A percentile compares a stretch with the other conserved stretches of the same genome.
phyloP scores from a whole-genome alignment of 2,888 invertebrate genomes.

The Lacanobia wlatinum region DNA sequence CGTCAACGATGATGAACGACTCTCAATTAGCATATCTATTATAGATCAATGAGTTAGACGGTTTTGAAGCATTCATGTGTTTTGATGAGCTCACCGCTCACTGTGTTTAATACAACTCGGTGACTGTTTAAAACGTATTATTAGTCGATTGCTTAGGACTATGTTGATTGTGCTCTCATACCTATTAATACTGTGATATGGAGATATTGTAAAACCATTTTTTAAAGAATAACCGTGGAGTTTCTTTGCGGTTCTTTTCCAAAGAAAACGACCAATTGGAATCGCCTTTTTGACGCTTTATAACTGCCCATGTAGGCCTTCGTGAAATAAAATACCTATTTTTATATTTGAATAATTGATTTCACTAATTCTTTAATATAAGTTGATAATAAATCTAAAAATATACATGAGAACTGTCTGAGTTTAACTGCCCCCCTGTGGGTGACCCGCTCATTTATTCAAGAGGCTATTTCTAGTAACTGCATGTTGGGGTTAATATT shows the following conservation, averaged over 20 bases:
- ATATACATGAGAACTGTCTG: not conserved
- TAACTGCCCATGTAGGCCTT: no score
- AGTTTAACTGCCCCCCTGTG: not conserved
- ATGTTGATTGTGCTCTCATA: no score
- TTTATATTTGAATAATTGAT: no score
- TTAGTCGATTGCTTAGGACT: not conserved
- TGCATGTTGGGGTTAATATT: not conserved
- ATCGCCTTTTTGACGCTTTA: no score
- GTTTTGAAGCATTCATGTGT: not conserved
- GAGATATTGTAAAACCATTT: no score
- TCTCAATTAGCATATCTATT: constrained; percentile 18
- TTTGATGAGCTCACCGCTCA: not conserved
- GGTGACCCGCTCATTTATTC: not conserved
- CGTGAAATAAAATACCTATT: no score
- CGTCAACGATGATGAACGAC: constrained; percentile 4
- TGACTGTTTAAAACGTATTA: not conserved
- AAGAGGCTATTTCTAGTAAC: not conserved
- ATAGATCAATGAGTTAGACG: not conserved
- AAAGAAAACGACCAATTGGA: no score
- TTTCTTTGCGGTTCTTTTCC: no score
- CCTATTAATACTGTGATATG: no score
- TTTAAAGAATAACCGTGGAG: no score
- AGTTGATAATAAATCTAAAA: not conserved
- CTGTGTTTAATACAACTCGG: not conserved
- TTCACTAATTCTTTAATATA: no score